Evolutionary conservation across 2,888 invertebrate species (phyloP), one percentile per base, ranked within the genome.

Genomic region (Tinea trinotella): DNA sequence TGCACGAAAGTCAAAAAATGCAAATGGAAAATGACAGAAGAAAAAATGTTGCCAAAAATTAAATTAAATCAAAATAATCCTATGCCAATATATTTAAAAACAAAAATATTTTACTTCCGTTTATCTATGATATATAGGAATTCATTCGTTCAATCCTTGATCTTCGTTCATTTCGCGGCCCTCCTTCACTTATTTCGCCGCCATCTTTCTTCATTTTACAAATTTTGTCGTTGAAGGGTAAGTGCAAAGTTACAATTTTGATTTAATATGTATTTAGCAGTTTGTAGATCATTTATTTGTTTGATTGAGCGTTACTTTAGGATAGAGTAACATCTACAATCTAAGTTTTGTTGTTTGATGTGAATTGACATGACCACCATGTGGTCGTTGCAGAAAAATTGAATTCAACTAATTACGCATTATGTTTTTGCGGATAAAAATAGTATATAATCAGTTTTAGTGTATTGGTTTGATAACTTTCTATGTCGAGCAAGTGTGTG

Each of bases 191-290:
- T 61, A 60, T 62, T 63, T 59, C 64, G 67, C 66, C 81, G 84
- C 85, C 85, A 85, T 85, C 76, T 85, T 84, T 75, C 24, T 79
- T 83, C 82, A 81, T 78, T 75, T 61, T 63, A 66, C 71, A 65
- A 76, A 62, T 71, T 69, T 76, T 74, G 74, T 80, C 78, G 77
- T 76, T 77, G 66, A 61, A 69, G 81, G 85, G 85, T 85, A 81
- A 70, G 85, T 79, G 67, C 60, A 56, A 63, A 64, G 24, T 3
- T 17, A 19, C 19, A 3, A 18, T 46, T 46, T 19, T 46, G 1
- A 9, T 18, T 18, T 46, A 46, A 46, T 19, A 18, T 19, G 7
- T 36, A 63, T 68, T 65, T 60, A 62, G 59, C 67, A 65, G 64
- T 66, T 65, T 57, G 58, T 48, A 55, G 64, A 65, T 57, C 52